Evolutionary conservation across 1,140 invertebrate species (phyloP), one percentile per base, ranked within the genome.

Genomic region (Coelopa frigida): DNA sequence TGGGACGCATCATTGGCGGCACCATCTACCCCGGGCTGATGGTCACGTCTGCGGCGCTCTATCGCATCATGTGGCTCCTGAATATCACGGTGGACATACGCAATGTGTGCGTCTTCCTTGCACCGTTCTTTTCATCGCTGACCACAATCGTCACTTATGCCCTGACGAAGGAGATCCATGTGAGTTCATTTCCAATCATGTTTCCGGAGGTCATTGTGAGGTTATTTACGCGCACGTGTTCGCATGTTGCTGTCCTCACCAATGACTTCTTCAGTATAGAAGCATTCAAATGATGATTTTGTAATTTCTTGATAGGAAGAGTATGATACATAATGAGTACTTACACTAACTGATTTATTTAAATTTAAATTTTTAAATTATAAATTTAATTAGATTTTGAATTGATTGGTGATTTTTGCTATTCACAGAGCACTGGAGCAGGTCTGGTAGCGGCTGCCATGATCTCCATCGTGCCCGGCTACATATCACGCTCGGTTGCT

Each of bases 1-100:
- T 98, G 23, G 94, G 94, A 10, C 82, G 94, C 72, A 98, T 98
- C 67, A 96, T 98, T 71, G 90, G 90, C 73, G 89, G 90, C 49
- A 98, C 94, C 14, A 98, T 98, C 51, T 98, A 98, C 73, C 94
- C 95, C 57, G 94, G 94, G 17, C 72, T 98, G 48, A 98, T 98
- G 95, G 78, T 98, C 23, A 98, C 95, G 12, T 95, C 94, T 22
- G 89, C 92, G n/a, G 78, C 83, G 1, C 70, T 98, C 5, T 95
- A 96, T 70, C 84, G 92, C 64, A 58, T 93, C 2, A 80, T 94
- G 67, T 85, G 89, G 78, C 80, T 90, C 52, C 66, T 98, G 27
- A 89, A 98, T 70, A 87, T 98, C 44, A 91, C 92, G 5, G 88
- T 98, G 61, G 91, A 98, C 65, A 94, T 98, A 55, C 78, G 94